Percentiles rank a stretch among this genome's conserved stretches.
phyloP scores from a whole-genome alignment of 1,140 invertebrate species.

The Sweltsa coloradensis region DNA sequence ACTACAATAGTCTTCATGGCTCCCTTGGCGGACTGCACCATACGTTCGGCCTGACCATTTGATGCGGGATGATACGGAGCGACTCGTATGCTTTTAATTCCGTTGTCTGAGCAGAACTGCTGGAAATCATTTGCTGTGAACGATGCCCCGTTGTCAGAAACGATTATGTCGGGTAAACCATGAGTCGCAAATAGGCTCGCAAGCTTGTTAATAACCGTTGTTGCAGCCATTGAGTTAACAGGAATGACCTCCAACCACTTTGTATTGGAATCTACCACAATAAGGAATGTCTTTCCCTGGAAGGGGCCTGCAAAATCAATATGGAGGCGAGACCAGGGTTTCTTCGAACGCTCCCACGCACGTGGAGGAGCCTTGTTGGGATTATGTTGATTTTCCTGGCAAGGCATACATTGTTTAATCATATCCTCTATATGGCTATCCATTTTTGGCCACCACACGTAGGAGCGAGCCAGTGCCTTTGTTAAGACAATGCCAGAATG shows the following conservation, averaged over 20 bases:
- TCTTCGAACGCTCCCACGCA: not conserved
- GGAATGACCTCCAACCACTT: slow-evolving; percentile 23
- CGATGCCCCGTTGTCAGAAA: slow-evolving; percentile 17
- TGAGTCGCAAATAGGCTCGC: not conserved
- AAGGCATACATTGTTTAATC: slow-evolving; percentile 31
- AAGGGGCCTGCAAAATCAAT: slow-evolving; percentile 26
- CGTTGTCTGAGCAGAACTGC: no score
- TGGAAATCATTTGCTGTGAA: slow-evolving; percentile 17
- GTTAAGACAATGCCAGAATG: slow-evolving; percentile 38
- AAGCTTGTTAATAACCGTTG: not conserved
- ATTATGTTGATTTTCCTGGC: slow-evolving; percentile 17
- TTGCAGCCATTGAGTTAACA: slow-evolving; percentile 2
- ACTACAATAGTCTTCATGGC: no score
- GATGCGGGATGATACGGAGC: no score
- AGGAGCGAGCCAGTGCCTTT: slow-evolving; percentile 36
- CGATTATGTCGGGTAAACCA: slow-evolving; percentile 14
- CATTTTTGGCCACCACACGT: slow-evolving; percentile 38
- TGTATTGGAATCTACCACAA: slow-evolving; percentile 25
- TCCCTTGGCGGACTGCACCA: no score
- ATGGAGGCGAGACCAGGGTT: slow-evolving; percentile 20
- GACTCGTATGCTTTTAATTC: no score
- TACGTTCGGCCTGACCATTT: no score
- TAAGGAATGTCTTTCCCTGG: slow-evolving; percentile 19
- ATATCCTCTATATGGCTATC: slow-evolving; percentile 32
- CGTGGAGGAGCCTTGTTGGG: slow-evolving; percentile 5